Conservation (phyloP, 2,113 vertebrate species). For the Barbus barbus region DNA sequence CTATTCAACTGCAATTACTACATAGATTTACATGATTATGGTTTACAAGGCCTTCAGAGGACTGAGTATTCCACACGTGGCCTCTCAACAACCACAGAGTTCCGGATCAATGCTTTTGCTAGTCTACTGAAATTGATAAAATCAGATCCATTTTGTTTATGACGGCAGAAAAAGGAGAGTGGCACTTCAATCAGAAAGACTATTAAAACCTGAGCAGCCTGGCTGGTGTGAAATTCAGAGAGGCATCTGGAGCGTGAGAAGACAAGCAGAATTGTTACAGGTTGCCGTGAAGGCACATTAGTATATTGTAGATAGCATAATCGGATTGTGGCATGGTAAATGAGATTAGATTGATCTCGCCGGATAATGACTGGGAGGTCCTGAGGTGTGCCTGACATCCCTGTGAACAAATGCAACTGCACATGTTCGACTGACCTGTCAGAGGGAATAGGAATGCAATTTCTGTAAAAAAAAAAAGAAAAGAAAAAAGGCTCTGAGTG, state of each 20-base stretch:
- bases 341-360: constrained; percentile 61
- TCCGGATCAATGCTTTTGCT: neutral
- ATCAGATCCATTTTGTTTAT: constrained; percentile 14
- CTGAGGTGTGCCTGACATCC: constrained; percentile 26
- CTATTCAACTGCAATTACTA: neutral
- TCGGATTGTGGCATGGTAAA: constrained; percentile 56
- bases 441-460: constrained; percentile 28
- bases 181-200: constrained; percentile 17
- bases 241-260: constrained; percentile 23
- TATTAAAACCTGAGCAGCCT: constrained; percentile 11
- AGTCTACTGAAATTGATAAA: constrained; percentile 8
- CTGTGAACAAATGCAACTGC: constrained; percentile 21
- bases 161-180: neutral
- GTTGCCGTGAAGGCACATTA: constrained; percentile 45
- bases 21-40: neutral
- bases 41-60: neutral
- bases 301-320: constrained; percentile 51
- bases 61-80: neutral
- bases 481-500: neutral
- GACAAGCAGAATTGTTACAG: constrained; percentile 54
- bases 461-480: neutral
- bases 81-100: neutral
- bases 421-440: constrained; percentile 28
- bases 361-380: constrained; percentile 51
- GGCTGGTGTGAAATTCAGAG: constrained; percentile 22